Evolutionary conservation across 1,140 invertebrate genomes (phyloP).

Genomic region (Eueides isabella): DNA sequence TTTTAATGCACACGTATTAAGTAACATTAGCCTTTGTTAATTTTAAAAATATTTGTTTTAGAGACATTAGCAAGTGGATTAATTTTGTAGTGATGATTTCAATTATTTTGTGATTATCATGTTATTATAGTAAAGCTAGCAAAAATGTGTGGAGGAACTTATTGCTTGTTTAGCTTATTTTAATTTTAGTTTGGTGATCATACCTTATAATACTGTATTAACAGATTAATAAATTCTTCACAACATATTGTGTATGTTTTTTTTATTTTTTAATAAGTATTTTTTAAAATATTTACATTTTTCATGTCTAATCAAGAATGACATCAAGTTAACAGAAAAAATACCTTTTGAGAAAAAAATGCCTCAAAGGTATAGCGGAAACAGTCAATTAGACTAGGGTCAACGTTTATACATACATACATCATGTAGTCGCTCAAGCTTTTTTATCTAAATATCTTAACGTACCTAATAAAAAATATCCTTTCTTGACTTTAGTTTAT

Average conservation of each 20-base stretch:
- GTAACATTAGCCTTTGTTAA: neutral
- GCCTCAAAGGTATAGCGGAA: too few relatives aligned
- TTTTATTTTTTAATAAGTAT: neutral
- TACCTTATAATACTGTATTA: constrained; percentile 44
- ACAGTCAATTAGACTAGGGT: too few relatives aligned
- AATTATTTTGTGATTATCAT: neutral
- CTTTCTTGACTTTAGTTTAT: too few relatives aligned
- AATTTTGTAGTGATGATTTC: neutral
- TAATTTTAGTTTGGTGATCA: constrained; percentile 25
- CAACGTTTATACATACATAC: too few relatives aligned
- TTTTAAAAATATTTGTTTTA: neutral
- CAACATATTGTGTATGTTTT: constrained; percentile 15
- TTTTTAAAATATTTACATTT: neutral
- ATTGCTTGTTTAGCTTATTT: constrained; percentile 31
- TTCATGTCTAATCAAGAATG: neutral
- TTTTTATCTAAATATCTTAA: too few relatives aligned
- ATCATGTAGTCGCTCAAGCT: too few relatives aligned
- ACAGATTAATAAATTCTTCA: constrained; percentile 46
- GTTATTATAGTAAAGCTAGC: constrained; percentile 37
- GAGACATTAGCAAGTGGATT: neutral
- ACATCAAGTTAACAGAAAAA: too few relatives aligned
- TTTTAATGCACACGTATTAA: constrained; percentile 27
- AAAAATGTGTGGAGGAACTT: constrained; percentile 14
- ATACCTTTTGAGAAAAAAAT: too few relatives aligned
- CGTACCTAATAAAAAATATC: too few relatives aligned